phyloP scores from a whole-genome alignment of 2,888 invertebrate genomes.

The Torymus aiolomorphi region DNA sequence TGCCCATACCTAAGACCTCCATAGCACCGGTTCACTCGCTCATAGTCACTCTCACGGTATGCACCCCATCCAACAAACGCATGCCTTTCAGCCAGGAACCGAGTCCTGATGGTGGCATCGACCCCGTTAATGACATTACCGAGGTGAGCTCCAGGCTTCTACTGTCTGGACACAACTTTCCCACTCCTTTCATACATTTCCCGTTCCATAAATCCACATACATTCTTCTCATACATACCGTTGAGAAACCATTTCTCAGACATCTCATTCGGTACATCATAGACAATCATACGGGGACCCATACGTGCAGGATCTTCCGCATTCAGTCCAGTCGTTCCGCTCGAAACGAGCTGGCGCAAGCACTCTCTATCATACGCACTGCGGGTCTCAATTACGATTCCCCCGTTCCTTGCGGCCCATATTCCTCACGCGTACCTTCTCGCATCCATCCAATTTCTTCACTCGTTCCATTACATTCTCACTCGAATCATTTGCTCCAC shows the following conservation, averaged over 20 bases:
- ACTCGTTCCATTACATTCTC: no score
- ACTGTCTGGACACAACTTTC: not conserved
- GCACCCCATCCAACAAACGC: conserved; percentile 16
- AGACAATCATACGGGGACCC: no score
- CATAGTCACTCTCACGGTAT: conserved; percentile 7
- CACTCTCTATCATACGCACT: not conserved
- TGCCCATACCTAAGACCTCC: conserved; percentile 31
- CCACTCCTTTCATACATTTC: not conserved
- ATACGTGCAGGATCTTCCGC: not conserved
- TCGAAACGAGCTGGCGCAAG: not conserved
- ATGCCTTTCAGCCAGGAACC: not conserved
- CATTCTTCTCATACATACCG: no score
- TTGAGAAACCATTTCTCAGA: no score
- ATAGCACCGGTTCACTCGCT: conserved; percentile 14
- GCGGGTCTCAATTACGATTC: not conserved
- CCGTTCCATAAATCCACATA: not conserved
- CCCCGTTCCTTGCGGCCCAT: not conserved
- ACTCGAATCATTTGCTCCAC: no score
- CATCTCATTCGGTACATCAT: conserved; percentile 10
- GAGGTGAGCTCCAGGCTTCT: not conserved
- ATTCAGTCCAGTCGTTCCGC: not conserved
- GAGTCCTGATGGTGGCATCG: not conserved
- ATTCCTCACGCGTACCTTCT: not conserved
- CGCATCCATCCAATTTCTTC: no score
- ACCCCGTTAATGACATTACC: conserved; percentile 34